Conservation (phyloP, 2,113 vertebrate species). For the Damaliscus lunatus region DNA sequence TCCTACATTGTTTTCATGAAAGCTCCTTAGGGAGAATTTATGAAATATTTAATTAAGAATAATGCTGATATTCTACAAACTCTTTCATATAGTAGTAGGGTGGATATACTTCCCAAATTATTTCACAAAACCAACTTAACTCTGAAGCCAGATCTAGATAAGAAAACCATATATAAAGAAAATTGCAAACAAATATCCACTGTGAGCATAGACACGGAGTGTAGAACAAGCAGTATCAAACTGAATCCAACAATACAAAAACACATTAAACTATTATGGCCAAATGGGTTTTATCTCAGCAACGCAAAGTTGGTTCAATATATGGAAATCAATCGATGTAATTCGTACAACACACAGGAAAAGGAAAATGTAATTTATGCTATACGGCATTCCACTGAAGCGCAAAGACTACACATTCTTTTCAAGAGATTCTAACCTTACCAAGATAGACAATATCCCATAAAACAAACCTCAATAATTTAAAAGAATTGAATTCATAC, state of each 20-base stretch:
- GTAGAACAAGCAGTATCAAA: neutral
- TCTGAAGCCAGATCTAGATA: neutral
- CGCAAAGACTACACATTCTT: neutral
- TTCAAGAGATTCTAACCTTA: neutral
- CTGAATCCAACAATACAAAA: neutral
- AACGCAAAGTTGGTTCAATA: neutral
- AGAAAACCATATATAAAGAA: neutral
- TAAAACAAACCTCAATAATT: neutral
- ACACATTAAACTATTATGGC: neutral
- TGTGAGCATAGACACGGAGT: neutral
- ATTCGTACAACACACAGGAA: neutral
- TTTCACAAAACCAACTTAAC: neutral
- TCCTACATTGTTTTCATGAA: neutral
- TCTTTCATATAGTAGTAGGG: neutral
- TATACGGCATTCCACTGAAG: neutral
- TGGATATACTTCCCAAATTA: neutral
- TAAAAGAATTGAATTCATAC: neutral
- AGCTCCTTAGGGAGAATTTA: neutral
- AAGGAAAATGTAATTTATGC: neutral
- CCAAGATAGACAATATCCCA: neutral
- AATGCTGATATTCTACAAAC: neutral
- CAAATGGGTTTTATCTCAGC: neutral
- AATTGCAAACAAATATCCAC: neutral
- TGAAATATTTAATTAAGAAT: slow-evolving; percentile 4
- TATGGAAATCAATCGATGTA: neutral